Percentiles rank a stretch among this genome's conserved stretches.
phyloP scores from a whole-genome alignment of 2,888 invertebrate genomes.

The Lasioglossum morio region DNA sequence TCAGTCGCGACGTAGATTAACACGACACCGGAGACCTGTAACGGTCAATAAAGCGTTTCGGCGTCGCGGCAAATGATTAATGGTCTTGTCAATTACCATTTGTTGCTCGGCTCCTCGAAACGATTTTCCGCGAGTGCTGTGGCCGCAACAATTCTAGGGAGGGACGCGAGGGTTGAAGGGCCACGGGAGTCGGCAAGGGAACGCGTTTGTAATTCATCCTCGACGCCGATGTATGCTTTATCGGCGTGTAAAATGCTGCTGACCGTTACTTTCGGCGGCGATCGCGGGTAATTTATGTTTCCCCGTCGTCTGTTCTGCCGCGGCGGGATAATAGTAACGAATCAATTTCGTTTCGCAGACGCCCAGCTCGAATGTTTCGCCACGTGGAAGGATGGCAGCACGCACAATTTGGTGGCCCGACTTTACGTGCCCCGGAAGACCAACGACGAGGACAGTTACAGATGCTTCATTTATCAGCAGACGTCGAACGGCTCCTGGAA shows the following conservation, averaged over 20 bases:
- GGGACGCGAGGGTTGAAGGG: not conserved
- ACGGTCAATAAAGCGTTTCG: conserved; percentile 72
- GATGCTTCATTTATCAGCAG: conserved; percentile 94
- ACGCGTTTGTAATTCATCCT: conserved; percentile 57
- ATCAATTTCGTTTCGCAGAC: conserved; percentile 84
- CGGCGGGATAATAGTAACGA: not conserved
- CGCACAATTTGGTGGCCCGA: conserved; percentile 92
- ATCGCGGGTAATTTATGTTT: conserved; percentile 34
- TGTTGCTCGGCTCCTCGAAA: conserved; percentile 68
- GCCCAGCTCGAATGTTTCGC: conserved; percentile 93
- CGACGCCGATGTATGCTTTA: conserved; percentile 50
- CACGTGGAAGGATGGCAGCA: conserved; percentile 94
- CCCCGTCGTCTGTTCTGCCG: not conserved
- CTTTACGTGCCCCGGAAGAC: conserved; percentile 91
- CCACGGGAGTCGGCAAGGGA: conserved; percentile 21
- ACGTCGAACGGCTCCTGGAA: conserved; percentile 87
- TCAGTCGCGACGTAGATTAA: conserved; percentile 70
- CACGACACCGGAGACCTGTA: conserved; percentile 59
- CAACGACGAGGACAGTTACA: conserved; percentile 92
- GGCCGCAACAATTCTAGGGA: not conserved
- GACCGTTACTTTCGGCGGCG: conserved; percentile 46
- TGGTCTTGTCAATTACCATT: conserved; percentile 75
- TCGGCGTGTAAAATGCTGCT: conserved; percentile 61
- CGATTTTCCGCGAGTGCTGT: conserved; percentile 74
- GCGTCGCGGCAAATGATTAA: conserved; percentile 76